Conservation (phyloP, 2,888 invertebrate species). For the Nycteola revayana region DNA sequence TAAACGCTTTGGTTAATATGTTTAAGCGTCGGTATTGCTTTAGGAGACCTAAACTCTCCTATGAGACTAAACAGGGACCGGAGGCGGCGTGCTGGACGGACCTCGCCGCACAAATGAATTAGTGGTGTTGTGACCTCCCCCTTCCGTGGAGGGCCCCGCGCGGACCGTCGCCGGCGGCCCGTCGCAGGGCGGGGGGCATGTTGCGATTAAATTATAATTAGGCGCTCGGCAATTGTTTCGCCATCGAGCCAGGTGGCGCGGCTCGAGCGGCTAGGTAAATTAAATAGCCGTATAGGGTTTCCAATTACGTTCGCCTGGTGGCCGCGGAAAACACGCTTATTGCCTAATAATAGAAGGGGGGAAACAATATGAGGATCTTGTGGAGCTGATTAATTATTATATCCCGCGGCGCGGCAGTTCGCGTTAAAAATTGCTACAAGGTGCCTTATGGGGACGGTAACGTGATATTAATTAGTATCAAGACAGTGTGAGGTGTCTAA, state of each 20-base stretch:
- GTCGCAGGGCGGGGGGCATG: slow-evolving; percentile 50
- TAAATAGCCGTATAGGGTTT: slow-evolving; percentile 76
- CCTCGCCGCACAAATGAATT: slow-evolving; percentile 74
- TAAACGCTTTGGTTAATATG: slow-evolving; percentile 78
- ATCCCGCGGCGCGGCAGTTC: slow-evolving; percentile 33
- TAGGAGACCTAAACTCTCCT: slow-evolving; percentile 79
- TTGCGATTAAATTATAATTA: slow-evolving; percentile 82
- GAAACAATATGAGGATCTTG: slow-evolving; percentile 60
- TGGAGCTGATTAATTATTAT: slow-evolving; percentile 66
- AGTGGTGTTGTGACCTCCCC: slow-evolving; percentile 55
- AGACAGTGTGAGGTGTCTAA: slow-evolving; percentile 58
- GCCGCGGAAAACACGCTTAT: slow-evolving; percentile 67
- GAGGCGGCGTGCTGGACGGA: slow-evolving; percentile 53
- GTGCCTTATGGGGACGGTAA: slow-evolving; percentile 40
- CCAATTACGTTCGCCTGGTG: slow-evolving; percentile 65
- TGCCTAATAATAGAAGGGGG: slow-evolving; percentile 69
- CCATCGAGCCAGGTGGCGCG: slow-evolving; percentile 77
- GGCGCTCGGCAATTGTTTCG: slow-evolving; percentile 78
- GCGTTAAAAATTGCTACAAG: slow-evolving; percentile 46
- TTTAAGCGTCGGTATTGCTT: slow-evolving; percentile 76
- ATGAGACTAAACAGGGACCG: slow-evolving; percentile 76
- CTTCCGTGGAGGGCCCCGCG: slow-evolving; percentile 21
- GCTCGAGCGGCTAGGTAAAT: slow-evolving; percentile 68
- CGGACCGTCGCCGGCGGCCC: slow-evolving; percentile 31
- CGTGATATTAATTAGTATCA: slow-evolving; percentile 71